Evolutionary conservation across 2,888 invertebrate genomes (phyloP).

Genomic region (Dynastes hyllus): DNA sequence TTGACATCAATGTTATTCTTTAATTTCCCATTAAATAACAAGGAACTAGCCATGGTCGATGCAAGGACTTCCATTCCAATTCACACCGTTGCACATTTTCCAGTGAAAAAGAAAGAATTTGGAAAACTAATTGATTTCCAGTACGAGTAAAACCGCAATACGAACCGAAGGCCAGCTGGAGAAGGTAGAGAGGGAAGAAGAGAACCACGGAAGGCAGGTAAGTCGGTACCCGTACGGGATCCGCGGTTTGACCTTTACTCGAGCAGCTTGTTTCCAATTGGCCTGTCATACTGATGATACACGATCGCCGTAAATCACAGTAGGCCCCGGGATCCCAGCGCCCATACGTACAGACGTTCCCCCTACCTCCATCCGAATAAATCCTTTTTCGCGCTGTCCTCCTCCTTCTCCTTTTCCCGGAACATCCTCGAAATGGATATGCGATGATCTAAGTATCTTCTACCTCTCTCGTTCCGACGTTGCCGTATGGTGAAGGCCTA

Average conservation of each 20-base stretch:
- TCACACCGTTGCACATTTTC: no score
- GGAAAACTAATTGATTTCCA: conserved; percentile 5
- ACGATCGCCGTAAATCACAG: conserved; percentile 65
- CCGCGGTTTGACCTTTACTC: conserved; percentile 49
- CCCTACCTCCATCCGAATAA: not conserved
- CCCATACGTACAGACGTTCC: conserved; percentile 1
- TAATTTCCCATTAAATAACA: no score
- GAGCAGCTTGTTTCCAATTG: conserved; percentile 57
- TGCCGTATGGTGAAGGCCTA: conserved; percentile 34
- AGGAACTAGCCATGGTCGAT: no score
- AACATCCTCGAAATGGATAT: conserved; percentile 11
- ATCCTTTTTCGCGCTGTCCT: not conserved
- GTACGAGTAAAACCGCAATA: not conserved
- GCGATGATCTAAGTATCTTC: conserved; percentile 33
- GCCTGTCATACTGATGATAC: conserved; percentile 65
- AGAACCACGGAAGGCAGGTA: conserved; percentile 21
- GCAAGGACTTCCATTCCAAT: no score
- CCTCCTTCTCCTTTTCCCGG: not conserved
- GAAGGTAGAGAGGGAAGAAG: not conserved
- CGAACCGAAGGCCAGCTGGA: not conserved
- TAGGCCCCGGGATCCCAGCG: conserved; percentile 54
- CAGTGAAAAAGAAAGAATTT: no score
- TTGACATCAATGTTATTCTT: no score
- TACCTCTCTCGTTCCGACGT: conserved; percentile 2
- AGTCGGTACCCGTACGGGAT: conserved; percentile 8